These are phyloP conservation scores for Synergus umbraculus DNA, from an alignment of 2,888 invertebrate genomes.

Conservation along the genomic window DNA sequence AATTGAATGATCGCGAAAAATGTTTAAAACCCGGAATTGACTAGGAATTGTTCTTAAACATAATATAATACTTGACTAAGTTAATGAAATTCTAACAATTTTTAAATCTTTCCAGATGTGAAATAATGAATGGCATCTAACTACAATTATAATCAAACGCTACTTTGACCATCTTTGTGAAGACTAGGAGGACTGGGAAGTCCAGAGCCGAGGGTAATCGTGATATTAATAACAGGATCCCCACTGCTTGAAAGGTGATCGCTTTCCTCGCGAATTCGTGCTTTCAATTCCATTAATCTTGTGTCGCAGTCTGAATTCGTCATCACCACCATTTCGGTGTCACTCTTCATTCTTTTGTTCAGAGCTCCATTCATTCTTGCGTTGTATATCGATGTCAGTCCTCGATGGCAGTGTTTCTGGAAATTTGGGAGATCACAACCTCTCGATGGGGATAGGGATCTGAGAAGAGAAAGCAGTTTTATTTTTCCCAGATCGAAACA, in stretches of 20 bases:
- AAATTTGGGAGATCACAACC: not conserved
- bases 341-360: slow-evolving; percentile 14
- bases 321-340: slow-evolving; percentile 21
- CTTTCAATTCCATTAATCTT: slow-evolving; percentile 30
- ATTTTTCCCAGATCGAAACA: not conserved
- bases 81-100: not conserved
- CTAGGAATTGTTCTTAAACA: not conserved
- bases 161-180: slow-evolving; percentile 1
- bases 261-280: slow-evolving; percentile 45
- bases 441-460: not conserved
- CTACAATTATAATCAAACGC: slow-evolving; percentile 13
- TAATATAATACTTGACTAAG: not conserved
- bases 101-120: not conserved
- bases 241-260: slow-evolving; percentile 28
- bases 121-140: slow-evolving; percentile 1
- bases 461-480: not conserved
- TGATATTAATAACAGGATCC: slow-evolving; percentile 44
- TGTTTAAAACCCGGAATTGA: too few species aligned
- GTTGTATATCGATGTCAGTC: slow-evolving; percentile 14
- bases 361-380: slow-evolving; percentile 6
- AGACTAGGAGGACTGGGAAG: slow-evolving; percentile 27
- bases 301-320: slow-evolving; percentile 1
- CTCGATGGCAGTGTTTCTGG: slow-evolving; percentile 23
- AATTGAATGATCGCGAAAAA: too few species aligned
- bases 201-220: slow-evolving; percentile 43